Percentiles rank a stretch among this genome's conserved stretches.
Evolutionary conservation across 2,113 vertebrate species (phyloP).

Genomic region (Daboia siamensis): DNA sequence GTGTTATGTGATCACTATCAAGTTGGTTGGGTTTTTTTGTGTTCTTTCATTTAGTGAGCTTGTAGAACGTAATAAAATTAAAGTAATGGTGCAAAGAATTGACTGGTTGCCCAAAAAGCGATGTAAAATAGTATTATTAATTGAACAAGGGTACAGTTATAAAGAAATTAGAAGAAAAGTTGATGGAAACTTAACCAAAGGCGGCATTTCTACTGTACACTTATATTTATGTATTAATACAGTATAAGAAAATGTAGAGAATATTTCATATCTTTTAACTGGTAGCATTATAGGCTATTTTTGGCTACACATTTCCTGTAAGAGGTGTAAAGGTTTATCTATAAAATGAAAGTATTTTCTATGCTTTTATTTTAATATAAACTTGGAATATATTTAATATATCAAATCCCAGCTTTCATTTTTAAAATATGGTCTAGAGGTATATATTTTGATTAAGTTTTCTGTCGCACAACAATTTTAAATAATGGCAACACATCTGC

Average conservation of each 20-base stretch:
- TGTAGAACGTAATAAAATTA: no score
- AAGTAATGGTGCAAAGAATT: no score
- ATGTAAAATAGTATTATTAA: no score
- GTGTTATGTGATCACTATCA: no score
- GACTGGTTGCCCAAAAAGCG: no score
- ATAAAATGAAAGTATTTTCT: neutral
- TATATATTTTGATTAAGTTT: neutral
- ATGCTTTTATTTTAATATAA: neutral
- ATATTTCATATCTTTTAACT: neutral
- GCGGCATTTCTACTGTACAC: neutral
- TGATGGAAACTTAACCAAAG: no score
- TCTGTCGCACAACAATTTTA: neutral
- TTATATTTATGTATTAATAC: neutral
- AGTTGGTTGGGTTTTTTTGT: no score
- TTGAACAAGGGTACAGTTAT: no score
- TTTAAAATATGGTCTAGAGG: neutral
- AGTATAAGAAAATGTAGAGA: neutral
- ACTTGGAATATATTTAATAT: neutral
- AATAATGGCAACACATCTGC: neutral
- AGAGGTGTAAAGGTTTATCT: neutral
- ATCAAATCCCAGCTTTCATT: neutral
- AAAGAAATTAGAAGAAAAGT: no score
- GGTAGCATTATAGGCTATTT: neutral
- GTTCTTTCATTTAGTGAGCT: no score
- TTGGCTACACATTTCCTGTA: neutral